phyloP scores from a whole-genome alignment of 2,888 invertebrate species.

The Eupithecia inturbata region DNA sequence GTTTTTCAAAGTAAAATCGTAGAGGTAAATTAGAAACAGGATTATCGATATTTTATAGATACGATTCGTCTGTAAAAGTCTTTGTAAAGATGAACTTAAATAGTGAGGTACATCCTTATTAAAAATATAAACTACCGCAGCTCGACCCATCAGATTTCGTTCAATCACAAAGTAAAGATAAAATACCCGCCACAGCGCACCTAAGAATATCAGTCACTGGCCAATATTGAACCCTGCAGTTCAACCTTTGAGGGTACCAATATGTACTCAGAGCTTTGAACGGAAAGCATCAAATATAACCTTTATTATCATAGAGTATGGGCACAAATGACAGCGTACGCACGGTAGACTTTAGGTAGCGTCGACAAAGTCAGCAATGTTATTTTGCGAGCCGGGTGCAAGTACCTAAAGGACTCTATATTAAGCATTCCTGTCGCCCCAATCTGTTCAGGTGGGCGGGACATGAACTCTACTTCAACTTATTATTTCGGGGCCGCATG shows the following conservation, averaged over 20 bases:
- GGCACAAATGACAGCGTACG: constrained; percentile 50
- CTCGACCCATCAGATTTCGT: constrained; percentile 33
- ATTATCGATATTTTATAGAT: neutral
- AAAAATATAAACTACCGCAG: constrained; percentile 29
- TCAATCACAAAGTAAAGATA: constrained; percentile 35
- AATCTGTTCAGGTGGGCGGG: constrained; percentile 79
- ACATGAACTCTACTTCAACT: constrained; percentile 78
- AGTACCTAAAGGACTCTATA: constrained; percentile 78
- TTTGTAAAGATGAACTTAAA: neutral
- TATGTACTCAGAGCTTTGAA: constrained; percentile 26
- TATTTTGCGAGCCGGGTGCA: constrained; percentile 77
- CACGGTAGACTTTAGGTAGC: constrained; percentile 56
- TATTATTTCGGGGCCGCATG: constrained; percentile 78
- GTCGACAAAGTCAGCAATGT: constrained; percentile 72
- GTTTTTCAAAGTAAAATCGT: neutral
- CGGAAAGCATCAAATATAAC: constrained; percentile 50
- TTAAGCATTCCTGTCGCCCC: constrained; percentile 81
- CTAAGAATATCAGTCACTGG: constrained; percentile 44
- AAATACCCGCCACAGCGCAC: constrained; percentile 38
- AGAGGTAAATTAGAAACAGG: neutral
- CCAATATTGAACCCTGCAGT: constrained; percentile 42
- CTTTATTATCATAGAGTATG: constrained; percentile 51
- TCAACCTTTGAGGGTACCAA: constrained; percentile 32
- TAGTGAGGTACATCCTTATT: constrained; percentile 11
- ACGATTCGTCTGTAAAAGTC: neutral